Conservation (phyloP, 2,888 invertebrate genomes). For the Cheiracanthium punctorium region DNA sequence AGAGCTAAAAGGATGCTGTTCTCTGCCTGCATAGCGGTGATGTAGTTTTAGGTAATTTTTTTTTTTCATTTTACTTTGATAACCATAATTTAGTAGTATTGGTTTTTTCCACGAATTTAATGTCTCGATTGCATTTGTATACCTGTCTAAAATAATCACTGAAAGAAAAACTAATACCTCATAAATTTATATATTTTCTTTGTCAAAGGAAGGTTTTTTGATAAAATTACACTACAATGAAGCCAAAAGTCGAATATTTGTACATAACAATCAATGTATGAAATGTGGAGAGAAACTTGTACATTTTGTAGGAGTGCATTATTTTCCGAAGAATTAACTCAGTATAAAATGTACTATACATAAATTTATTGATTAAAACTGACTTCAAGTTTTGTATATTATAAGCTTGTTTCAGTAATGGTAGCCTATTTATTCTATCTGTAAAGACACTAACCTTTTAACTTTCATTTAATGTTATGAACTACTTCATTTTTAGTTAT, state of each 20-base stretch:
- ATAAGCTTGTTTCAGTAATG: too few species aligned
- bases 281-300: not conserved
- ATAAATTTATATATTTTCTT: slow-evolving; percentile 11
- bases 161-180: slow-evolving; percentile 10
- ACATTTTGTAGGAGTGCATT: not conserved
- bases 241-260: not conserved
- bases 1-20: slow-evolving; percentile 86
- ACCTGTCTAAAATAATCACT: not conserved
- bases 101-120: not conserved
- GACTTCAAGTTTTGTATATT: too few species aligned
- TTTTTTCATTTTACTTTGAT: slow-evolving; percentile 14
- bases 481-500: too few species aligned
- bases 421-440: too few species aligned
- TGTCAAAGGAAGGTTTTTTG: not conserved
- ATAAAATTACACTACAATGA: not conserved
- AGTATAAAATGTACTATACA: not conserved
- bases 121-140: not conserved
- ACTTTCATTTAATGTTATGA: too few species aligned
- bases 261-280: not conserved
- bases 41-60: slow-evolving; percentile 13
- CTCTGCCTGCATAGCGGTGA: slow-evolving; percentile 40
- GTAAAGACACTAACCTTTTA: too few species aligned
- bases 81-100: slow-evolving; percentile 3
- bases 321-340: not conserved
- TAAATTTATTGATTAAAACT: too few species aligned